Evolutionary conservation across 2,797 vertebrate species (phyloP).

Genomic region (Onychomys torridus): DNA sequence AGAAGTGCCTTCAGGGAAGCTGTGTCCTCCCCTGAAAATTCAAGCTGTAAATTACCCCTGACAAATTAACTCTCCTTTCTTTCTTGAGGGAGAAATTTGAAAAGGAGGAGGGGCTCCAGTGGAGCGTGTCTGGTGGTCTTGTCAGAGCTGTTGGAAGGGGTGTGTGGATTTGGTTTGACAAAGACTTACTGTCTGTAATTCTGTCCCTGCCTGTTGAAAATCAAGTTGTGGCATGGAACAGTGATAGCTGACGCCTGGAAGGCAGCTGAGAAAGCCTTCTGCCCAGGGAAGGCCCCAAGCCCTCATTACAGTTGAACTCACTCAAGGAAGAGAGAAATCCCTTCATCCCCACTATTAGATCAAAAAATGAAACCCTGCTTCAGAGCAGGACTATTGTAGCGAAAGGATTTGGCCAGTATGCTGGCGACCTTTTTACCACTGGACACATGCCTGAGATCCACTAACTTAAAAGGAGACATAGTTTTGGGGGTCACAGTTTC

Average conservation of each 20-base stretch:
- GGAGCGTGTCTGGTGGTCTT: background rate
- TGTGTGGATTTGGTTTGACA: background rate
- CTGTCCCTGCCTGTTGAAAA: slow-evolving; percentile 59
- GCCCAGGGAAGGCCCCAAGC: background rate
- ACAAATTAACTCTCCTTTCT: slow-evolving; percentile 82
- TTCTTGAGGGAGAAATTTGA: slow-evolving; percentile 54
- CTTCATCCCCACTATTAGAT: background rate
- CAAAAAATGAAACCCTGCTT: background rate
- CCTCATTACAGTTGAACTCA: background rate
- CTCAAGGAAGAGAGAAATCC: background rate
- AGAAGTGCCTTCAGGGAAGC: slow-evolving; percentile 44
- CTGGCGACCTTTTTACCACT: background rate
- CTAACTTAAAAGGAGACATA: background rate
- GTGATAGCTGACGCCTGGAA: background rate
- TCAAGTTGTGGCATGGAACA: background rate
- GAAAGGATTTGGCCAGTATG: background rate
- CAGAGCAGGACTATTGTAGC: background rate
- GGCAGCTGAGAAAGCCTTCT: background rate
- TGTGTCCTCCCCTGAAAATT: slow-evolving; percentile 53
- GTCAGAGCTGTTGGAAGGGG: background rate
- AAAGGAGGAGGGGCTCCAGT: slow-evolving; percentile 53
- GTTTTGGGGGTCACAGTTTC: background rate
- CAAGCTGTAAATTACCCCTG: slow-evolving; percentile 70
- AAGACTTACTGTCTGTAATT: slow-evolving; percentile 51
- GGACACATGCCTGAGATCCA: background rate